Percentiles rank a stretch among this genome's conserved stretches.
Conservation (phyloP, 2,888 invertebrate species). For the Fragum sueziense region DNA sequence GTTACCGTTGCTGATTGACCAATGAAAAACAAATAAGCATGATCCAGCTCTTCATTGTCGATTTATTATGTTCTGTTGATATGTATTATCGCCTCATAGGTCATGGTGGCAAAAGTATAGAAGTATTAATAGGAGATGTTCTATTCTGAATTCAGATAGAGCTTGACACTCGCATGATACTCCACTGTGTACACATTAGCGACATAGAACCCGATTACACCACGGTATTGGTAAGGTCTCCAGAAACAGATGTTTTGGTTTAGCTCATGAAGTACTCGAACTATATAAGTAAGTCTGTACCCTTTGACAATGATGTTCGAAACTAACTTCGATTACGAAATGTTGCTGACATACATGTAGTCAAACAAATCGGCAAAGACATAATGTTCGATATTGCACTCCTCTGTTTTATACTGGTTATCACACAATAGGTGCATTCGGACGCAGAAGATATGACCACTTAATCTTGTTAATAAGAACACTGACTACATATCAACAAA, state of each 20-base stretch:
- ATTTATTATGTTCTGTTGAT: constrained; percentile 8
- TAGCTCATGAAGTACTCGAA: constrained; percentile 23
- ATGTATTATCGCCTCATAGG: constrained; percentile 18
- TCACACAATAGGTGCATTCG: constrained; percentile 51
- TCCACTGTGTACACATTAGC: constrained; percentile 9
- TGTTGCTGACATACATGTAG: constrained; percentile 27
- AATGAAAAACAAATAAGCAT: constrained; percentile 28
- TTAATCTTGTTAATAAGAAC: constrained; percentile 27
- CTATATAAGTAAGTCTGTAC: background rate
- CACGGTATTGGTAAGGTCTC: constrained; percentile 43
- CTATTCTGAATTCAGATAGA: constrained; percentile 35
- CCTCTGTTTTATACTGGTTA: constrained; percentile 45
- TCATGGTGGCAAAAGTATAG: constrained; percentile 7
- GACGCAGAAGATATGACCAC: constrained; percentile 27
- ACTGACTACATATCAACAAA: background rate
- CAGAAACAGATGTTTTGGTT: constrained; percentile 51
- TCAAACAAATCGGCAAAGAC: constrained; percentile 23
- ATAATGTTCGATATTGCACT: constrained; percentile 30
- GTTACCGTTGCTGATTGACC: constrained; percentile 2
- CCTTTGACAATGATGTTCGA: constrained; percentile 47
- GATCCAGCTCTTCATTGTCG: background rate
- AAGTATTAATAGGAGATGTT: background rate
- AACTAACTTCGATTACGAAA: constrained; percentile 40
- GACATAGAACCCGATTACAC: background rate
- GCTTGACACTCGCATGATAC: constrained; percentile 38